Evolutionary conservation across 2,888 invertebrate species (phyloP), one percentile per base, ranked within the genome.

Genomic region (Cryptocephalus primarius): DNA sequence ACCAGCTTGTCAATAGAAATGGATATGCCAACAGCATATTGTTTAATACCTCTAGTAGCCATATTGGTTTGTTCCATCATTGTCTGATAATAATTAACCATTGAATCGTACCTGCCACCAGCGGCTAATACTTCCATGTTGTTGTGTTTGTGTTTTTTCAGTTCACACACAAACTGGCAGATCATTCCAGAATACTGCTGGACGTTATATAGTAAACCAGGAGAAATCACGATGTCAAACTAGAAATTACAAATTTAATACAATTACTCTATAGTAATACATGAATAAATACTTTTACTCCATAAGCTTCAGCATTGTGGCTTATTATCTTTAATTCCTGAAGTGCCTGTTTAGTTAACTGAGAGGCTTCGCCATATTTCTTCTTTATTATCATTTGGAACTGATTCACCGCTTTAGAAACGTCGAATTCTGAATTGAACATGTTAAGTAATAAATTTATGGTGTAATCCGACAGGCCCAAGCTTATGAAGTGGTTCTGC

Each of bases 91-190:
- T 80, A 78, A 44, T 78, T 73, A 10, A 95, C 77, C 73, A 94
- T 76, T 9, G 78, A 77, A 67, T 95, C 92, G 60, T 94, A 96
- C 56, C 93, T 79, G 32, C 94, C 93, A 0, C 95, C 95, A 8
- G 82, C 85, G 0, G 93, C 93, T 39, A 95, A 74, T 0, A 92
- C 80, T 54, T 78, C 86, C 58, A 73, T 77, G 52, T 72, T 79
- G 12, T 69, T 67, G 34, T 33, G 72, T 45, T 73, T 71, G 51
- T 75, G 77, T 50, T 73, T 73, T 53, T 74, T 76, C 41, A 75
- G 60, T 55, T 80, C 77, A 54, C 77, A 77, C 3, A 78, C 77
- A 55, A 85, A 73, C 65, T 85, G 83, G 61, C 78, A 85, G 53
- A 83, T 74, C 58, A 83, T 71, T 1, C 85, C 85, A 6, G 79